Evolutionary conservation across 1,140 invertebrate species (phyloP), one percentile per base, ranked within the genome.

Genomic region (Panonychus citri): DNA sequence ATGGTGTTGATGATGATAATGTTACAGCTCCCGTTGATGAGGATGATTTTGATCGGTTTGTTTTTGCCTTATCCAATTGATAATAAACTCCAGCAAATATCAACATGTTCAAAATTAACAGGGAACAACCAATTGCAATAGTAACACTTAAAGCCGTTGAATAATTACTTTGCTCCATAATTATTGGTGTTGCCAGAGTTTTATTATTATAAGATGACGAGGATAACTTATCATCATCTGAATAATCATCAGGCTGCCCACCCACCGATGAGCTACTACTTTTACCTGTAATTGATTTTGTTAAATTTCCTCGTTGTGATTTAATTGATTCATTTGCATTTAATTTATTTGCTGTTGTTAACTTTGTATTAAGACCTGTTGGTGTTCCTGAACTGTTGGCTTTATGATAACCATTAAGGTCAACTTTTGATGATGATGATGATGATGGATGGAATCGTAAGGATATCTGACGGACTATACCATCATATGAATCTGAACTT

Each of bases 61-160:
- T n/a, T 46, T 51, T 51, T 5, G 49, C 49, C 24, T 27, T 25
- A 19, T 51, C 26, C 10, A 51, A 27, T 10, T 51, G 49, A 51
- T 51, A 51, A 51, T 51, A 51, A 27, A 51, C 49, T 15, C 24
- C 86, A 42, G 85, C 85, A 65, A 93, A 91, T 53, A 94, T 88
- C 1, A 93, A 73, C 15, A 93, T 78, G 67, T 95, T 95, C 3
- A 94, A 74, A 13, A 93, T 74, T 5, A 95, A 74, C 10, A 90
- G 74, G 48, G 83, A 80, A 66, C 83, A 87, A 0, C 89, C 89
- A 2, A 94, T 83, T 0, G 84, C 85, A 52, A 93, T 85, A 0
- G 87, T 91, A 3, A 93, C 81, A 15, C 82, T 84, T 1, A 91
- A 70, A 0, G 85, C 85, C 0, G 85, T 86, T 0, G 83, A 86